Base-by-base conservation (phyloP, 2,113 vertebrate genomes). In the Mionectes macconnelli region DNA sequence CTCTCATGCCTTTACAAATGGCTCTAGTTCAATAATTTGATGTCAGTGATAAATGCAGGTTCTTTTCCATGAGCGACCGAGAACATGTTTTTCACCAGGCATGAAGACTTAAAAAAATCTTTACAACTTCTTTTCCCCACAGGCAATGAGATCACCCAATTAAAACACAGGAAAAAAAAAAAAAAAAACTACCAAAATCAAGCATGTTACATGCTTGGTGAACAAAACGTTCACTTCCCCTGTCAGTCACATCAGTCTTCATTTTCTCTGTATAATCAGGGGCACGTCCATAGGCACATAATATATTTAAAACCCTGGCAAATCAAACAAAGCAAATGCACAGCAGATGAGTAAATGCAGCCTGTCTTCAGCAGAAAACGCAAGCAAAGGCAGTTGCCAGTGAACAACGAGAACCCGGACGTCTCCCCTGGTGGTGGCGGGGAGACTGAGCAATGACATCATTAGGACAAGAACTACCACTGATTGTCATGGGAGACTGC, bases 31-130 rank as follows among this genome's bases (percentile, higher is more conserved):
- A 93, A 64, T 50, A 89, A 23, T 53, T 85, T 28, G 31, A 7
- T 40, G 49, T 55, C 35, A 55, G 67, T 0, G 1, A 79, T 31
- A 82, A 75, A 45, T 0, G 0, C 60, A 3, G n/a, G n/a, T 21
- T 84, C 66, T 68, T 63, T 70, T 31, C 74, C 81, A 37, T 33
- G 30, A 89, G 63, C 59, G 57, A 63, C 69, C 0, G 0, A 87
- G 63, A 45, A 50, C 17, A 11, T 40, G 70, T 67, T 93, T 84
- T 73, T 66, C 70, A 82, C 31, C n/a, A 55, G 20, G 53, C 57
- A 47, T 47, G 53, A 83, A 79, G 89, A 93, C 70, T 87, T 73
- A 63, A 88, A 78, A 42, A 70, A 37, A 44, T 69, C 87, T 83
- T 64, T 66, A 37, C 35, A 91, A 85, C 35, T 70, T 45, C 63